These are phyloP conservation scores for Agrochola lychnidis DNA, from an alignment of 2,888 invertebrate species.

Conservation along the genomic window DNA sequence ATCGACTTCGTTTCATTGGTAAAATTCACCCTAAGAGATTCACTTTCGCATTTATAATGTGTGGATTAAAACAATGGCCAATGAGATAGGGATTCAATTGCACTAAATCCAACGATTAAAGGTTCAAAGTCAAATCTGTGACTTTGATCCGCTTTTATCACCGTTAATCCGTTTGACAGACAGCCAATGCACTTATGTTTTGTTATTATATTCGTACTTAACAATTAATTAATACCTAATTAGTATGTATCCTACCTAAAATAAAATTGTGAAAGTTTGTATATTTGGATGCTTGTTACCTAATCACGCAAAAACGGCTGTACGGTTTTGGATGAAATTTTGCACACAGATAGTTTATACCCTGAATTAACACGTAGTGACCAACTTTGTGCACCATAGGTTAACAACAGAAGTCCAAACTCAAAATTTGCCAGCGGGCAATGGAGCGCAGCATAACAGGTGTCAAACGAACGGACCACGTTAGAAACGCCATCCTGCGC, in stretches of 20 bases:
- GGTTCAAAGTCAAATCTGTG: constrained; percentile 33
- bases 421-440: too few relatives aligned
- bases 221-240: background rate
- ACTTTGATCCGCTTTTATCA: background rate
- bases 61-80: background rate
- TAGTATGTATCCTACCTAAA: too few relatives aligned
- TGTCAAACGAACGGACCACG: too few relatives aligned
- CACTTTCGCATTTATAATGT: background rate
- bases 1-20: too few relatives aligned
- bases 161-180: constrained; percentile 29
- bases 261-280: background rate
- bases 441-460: too few relatives aligned
- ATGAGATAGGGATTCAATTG: background rate
- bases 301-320: background rate
- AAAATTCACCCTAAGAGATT: too few relatives aligned
- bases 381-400: too few relatives aligned
- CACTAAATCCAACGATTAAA: constrained; percentile 26
- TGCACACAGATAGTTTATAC: too few relatives aligned
- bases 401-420: too few relatives aligned
- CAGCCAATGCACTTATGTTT: constrained; percentile 16
- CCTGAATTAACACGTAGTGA: too few relatives aligned
- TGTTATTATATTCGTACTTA: constrained; percentile 1
- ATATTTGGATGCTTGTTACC: background rate
- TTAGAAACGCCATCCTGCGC: too few relatives aligned
- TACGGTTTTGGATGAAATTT: background rate